These are phyloP conservation scores for Sebastes cheni DNA, from an alignment of 2,797 vertebrate species.

Conservation along the genomic window DNA sequence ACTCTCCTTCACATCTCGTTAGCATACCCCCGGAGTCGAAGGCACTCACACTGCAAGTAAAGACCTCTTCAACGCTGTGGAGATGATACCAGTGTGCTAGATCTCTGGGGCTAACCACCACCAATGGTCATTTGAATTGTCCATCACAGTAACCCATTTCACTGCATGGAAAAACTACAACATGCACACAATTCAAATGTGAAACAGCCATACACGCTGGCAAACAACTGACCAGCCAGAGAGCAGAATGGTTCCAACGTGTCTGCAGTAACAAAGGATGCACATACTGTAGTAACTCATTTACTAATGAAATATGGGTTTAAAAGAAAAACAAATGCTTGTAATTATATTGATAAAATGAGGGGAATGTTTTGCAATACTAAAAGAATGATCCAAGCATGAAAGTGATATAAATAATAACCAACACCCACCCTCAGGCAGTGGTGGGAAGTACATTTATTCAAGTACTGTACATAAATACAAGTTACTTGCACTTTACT, in stretches of 20 bases:
- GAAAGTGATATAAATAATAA: neutral
- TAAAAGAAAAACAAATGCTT: neutral
- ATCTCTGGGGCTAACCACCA: slow-evolving; percentile 18
- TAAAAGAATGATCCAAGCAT: neutral
- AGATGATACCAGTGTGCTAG: slow-evolving; percentile 26
- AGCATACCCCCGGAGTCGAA: slow-evolving; percentile 50
- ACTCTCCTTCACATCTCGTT: slow-evolving; percentile 53
- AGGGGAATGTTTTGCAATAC: neutral
- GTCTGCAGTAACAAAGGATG: neutral
- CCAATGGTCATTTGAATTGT: slow-evolving; percentile 14
- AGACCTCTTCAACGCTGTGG: slow-evolving; percentile 31
- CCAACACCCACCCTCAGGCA: neutral
- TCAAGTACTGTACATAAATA: neutral
- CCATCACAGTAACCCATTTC: neutral
- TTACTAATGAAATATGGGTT: neutral
- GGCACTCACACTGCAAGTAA: slow-evolving; percentile 26
- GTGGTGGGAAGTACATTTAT: neutral
- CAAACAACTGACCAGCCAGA: neutral
- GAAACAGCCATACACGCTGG: neutral
- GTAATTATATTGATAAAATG: neutral
- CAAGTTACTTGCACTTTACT: neutral
- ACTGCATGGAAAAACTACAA: neutral
- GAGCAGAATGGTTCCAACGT: neutral
- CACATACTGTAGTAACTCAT: neutral
- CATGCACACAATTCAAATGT: neutral